Conservation (phyloP, 2,113 vertebrate species). For the Dasyurus viverrinus region DNA sequence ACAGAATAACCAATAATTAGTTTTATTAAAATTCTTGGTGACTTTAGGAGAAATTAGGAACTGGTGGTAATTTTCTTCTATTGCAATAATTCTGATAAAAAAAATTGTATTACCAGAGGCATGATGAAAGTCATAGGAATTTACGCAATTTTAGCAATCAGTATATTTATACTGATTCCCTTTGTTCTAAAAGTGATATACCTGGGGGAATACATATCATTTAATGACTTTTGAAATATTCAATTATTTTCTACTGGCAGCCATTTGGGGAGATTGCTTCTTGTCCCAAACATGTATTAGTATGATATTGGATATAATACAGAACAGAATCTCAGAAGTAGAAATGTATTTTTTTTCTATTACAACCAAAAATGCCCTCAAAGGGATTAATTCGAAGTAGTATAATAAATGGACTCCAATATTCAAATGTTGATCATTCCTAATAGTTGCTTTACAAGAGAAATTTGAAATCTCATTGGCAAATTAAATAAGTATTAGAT, state of each 20-base stretch:
- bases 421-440: not conserved
- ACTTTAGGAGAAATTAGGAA: not conserved
- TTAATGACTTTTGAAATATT: not conserved
- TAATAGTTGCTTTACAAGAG: not conserved
- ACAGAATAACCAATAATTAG: not conserved
- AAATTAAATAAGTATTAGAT: not conserved
- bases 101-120: not conserved
- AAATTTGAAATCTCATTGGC: not conserved
- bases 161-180: not conserved
- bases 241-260: not conserved
- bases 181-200: not conserved
- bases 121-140: not conserved
- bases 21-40: not conserved
- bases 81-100: not conserved
- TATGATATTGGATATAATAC: not conserved
- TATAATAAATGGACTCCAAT: not conserved
- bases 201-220: not conserved
- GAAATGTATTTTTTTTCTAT: not conserved
- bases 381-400: constrained; percentile 31
- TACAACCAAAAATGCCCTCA: constrained; percentile 6
- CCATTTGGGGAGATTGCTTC: not conserved
- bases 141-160: not conserved
- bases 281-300: not conserved
- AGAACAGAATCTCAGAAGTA: not conserved
- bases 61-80: not conserved